phyloP scores from a whole-genome alignment of 2,797 vertebrate genomes.

The Paguma larvata region DNA sequence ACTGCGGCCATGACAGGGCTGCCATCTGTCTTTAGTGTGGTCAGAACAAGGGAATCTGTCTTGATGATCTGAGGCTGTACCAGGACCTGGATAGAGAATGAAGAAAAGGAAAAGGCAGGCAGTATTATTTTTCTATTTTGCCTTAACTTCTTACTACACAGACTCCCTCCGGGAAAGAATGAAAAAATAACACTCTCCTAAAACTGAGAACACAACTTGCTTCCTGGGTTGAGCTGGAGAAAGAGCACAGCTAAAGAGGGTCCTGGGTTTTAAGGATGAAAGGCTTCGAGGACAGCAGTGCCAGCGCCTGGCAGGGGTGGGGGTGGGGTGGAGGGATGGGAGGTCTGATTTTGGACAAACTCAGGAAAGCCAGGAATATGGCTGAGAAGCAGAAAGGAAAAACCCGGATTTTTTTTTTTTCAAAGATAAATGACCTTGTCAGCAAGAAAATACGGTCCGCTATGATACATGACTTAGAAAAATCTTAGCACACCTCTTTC shows the following conservation, averaged over 20 bases:
- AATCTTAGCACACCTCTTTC: background rate
- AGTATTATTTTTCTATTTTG: background rate
- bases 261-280: background rate
- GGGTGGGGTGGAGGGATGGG: background rate
- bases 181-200: background rate
- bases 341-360: background rate
- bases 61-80: slow-evolving; percentile 99
- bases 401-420: background rate
- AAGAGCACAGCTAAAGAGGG: background rate
- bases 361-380: background rate
- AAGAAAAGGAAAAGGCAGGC: slow-evolving; percentile 29
- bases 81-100: slow-evolving; percentile 90
- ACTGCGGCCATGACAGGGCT: slow-evolving; percentile 96
- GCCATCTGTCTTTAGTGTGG: slow-evolving; percentile 96
- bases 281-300: background rate
- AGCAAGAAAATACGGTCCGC: background rate
- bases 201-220: background rate
- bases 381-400: slow-evolving; percentile 38
- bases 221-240: background rate
- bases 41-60: slow-evolving; percentile 97
- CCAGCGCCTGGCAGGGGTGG: background rate
- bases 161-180: background rate
- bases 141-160: background rate
- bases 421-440: background rate
- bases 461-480: background rate